phyloP scores from a whole-genome alignment of 2,113 vertebrate species.

The Mirounga angustirostris region DNA sequence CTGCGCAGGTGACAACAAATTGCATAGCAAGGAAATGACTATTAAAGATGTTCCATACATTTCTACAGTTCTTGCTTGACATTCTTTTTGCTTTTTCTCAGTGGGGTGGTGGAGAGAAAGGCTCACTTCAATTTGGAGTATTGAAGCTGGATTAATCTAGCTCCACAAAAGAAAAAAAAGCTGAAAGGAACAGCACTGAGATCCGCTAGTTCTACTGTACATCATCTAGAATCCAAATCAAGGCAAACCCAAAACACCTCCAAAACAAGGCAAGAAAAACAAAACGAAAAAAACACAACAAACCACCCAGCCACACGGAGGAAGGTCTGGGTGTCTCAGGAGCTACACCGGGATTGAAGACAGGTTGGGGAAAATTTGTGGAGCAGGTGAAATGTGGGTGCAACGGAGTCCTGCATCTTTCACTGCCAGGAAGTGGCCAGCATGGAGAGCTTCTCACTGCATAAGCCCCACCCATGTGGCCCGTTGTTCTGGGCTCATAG shows the following conservation, averaged over 20 bases:
- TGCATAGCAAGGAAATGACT: background rate
- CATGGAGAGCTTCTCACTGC: background rate
- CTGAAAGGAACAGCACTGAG: background rate
- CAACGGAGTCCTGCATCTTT: background rate
- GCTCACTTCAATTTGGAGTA: background rate
- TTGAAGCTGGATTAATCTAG: background rate
- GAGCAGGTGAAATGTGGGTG: background rate
- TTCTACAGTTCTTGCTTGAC: background rate
- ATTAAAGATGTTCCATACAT: background rate
- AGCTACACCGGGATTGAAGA: background rate
- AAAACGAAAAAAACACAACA: background rate
- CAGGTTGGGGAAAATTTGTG: background rate
- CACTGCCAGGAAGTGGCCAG: background rate
- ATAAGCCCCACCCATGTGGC: background rate
- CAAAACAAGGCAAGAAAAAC: background rate
- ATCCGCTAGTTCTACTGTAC: background rate
- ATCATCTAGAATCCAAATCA: background rate
- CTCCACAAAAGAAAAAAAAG: background rate
- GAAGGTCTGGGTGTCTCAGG: background rate
- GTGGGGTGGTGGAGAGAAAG: background rate
- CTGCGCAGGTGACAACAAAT: background rate
- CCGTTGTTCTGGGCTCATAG: accelerated
- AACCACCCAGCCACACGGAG: background rate
- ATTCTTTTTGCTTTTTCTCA: background rate
- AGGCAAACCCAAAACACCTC: background rate